Base-by-base conservation (phyloP, 1,140 invertebrate species). In the Ridgeia piscesae region DNA sequence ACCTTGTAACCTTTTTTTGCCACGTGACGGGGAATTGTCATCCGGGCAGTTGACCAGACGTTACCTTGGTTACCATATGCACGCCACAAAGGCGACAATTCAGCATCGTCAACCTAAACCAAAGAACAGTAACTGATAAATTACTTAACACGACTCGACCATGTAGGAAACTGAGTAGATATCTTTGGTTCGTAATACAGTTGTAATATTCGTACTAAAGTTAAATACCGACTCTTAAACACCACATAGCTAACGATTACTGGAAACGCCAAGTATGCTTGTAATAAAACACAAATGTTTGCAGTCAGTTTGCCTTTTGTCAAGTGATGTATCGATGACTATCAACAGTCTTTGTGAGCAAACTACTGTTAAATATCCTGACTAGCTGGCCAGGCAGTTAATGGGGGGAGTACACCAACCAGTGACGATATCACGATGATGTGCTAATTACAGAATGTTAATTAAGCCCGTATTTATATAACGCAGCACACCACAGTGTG, bases 31-130 rank as follows among this genome's bases (percentile, higher is more conserved):
- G 95, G 94, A n/a, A 96, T 94, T 91, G 93, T 91, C 0, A 96
- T 88, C 35, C 94, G 93, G 1, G 95, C 94, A 34, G 93, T 94
- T 8, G 94, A 94, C 95, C 95, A 96, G 2, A 95, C 92, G 92
- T 96, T 94, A 17, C 95, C 95, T 93, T 96, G 95, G 94, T 96
- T 95, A 93, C 95, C 95, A 92, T 93, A 95, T 14, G 95, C 95
- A 34, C 95, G 92, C 95, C 95, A 96, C 14, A 94, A 94, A 1
- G 95, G 91, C 31, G 48, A 77, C 14, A 77, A 77, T 77, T 77
- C 58, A 17, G 58, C 2, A 6, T 77, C 58, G 58, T 77, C 58
- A 77, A 77, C 58, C 58, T 77, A 77, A 9, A 77, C 2, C 58
- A 77, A 77, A 77, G 58, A 77, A 77, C 58, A 31, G 48, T 21